phyloP scores from a whole-genome alignment of 2,797 vertebrate species.

The Rhynchotus rufescens region DNA sequence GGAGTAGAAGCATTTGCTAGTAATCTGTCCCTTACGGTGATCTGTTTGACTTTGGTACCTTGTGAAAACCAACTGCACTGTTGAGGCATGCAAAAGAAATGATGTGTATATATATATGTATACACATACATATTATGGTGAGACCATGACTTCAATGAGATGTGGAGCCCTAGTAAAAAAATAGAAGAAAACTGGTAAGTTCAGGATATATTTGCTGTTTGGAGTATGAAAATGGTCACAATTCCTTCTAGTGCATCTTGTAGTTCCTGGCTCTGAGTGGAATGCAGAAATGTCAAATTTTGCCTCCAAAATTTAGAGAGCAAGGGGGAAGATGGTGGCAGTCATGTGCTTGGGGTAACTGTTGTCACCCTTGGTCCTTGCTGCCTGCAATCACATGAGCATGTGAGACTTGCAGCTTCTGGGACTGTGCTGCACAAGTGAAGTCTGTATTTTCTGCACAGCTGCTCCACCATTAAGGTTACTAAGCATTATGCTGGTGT shows the following conservation, averaged over 20 bases:
- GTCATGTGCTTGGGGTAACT: not conserved
- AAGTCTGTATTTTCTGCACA: conserved; percentile 15
- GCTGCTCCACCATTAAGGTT: conserved; percentile 48
- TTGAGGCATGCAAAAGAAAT: not conserved
- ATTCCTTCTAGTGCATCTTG: not conserved
- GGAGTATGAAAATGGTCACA: not conserved
- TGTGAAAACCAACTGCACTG: conserved; percentile 9
- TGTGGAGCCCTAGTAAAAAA: not conserved
- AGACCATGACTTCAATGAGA: not conserved
- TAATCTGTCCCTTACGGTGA: conserved; percentile 3
- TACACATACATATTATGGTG: not conserved
- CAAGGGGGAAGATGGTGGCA: not conserved
- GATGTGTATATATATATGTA: not conserved
- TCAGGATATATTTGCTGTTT: fast-evolving
- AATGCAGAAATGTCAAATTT: not conserved
- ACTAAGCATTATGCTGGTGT: conserved; percentile 40
- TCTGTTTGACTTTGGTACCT: conserved; percentile 7
- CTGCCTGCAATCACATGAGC: not conserved
- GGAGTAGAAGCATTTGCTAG: conserved; percentile 48
- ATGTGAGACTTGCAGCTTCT: not conserved
- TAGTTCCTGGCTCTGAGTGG: not conserved
- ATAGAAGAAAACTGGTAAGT: not conserved
- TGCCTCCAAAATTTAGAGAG: fast-evolving
- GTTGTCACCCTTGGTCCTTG: not conserved
- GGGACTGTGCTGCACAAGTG: not conserved